Base-by-base conservation (phyloP, 2,797 vertebrate genomes). In the Hemitrygon akajei region DNA sequence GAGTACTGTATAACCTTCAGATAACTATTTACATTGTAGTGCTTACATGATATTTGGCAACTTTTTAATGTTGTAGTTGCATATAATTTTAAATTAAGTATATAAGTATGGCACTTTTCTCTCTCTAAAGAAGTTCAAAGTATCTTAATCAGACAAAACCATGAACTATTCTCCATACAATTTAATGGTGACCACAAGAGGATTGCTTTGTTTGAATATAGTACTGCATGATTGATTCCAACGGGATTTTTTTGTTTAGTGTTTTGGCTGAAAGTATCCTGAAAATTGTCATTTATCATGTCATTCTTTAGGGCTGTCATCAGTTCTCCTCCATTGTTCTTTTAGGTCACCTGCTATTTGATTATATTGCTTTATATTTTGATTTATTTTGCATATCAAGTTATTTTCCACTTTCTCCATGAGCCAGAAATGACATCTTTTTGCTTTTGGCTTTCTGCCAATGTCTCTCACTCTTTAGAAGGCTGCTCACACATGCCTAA, bases 171-270 rank as follows among this genome's bases (percentile, higher is more conserved):
- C 4, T 73, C 40, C 37, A 25, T 47, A 73, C 69, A 92, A 22
- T 92, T 92, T 92, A 37, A 92, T 56, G 66, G 91, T 75, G 91
- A 47, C 71, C 71, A 91, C 37, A 92, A 92, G 34, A 73, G 66
- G 66, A 18, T 27, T 92, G 69, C 37, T 75, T 75, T 92, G 69
- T 75, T 75, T 92, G 69, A 75, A 47, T 47, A 75, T 56, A 10
- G 91, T 47, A 14, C 34, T 7, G 25, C 69, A 47, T 22, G 69
- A 71, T 75, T 92, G 91, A 40, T 75, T 91, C 71, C 25, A 75
- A 37, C 73, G 12, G 30, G 30, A 87, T 5, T 92, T 89, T 47
- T 37, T 75, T 37, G 27, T 92, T 34, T 75, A 37, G 27, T 4
- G 22, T 27, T 47, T 40, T 91, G 60, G 63, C 60, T 91, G 9